These are phyloP conservation scores for Arbacia lixula DNA, from an alignment of 53 echinoderm and acorn worm genomes.

Conservation along the genomic window DNA sequence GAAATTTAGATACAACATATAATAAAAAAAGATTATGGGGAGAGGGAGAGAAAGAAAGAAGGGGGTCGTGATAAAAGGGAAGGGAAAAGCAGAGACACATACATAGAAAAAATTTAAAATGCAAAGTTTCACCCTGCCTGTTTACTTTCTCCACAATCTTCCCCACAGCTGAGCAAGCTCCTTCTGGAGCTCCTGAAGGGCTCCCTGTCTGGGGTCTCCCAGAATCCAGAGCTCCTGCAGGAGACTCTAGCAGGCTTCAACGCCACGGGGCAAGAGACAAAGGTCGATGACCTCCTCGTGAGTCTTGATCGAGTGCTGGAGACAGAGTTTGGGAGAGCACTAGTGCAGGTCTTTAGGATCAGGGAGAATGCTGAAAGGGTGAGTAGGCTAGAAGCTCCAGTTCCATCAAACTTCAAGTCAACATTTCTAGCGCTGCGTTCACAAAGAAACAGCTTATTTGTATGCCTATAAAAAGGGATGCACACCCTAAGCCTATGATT, in stretches of 20 bases:
- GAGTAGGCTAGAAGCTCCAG: too few relatives aligned
- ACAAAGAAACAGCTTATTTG: too few relatives aligned
- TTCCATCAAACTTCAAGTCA: too few relatives aligned
- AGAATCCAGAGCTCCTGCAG: slow-evolving; percentile 1
- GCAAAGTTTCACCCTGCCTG: too few relatives aligned
- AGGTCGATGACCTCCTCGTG: slow-evolving; percentile 7
- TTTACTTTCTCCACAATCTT: too few relatives aligned
- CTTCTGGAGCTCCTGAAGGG: slow-evolving; percentile 57
- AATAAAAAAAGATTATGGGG: too few relatives aligned
- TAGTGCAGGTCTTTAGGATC: slow-evolving; percentile 26
- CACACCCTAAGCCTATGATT: too few relatives aligned
- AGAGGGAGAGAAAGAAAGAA: background rate
- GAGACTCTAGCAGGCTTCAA: slow-evolving; percentile 9
- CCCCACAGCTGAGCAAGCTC: slow-evolving; percentile 24
- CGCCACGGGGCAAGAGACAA: background rate
- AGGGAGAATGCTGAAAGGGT: slow-evolving; percentile 35
- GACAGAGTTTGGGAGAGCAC: slow-evolving; percentile 12
- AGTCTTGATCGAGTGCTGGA: slow-evolving; percentile 8
- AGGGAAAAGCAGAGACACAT: background rate
- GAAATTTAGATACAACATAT: too few relatives aligned
- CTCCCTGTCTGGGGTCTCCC: slow-evolving; percentile 22
- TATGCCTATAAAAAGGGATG: too few relatives aligned
- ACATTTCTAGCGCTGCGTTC: too few relatives aligned
- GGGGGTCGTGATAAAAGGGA: background rate
- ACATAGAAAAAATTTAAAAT: too few relatives aligned